Base-by-base conservation (phyloP, 2,888 invertebrate genomes). In the Acholoe squamosa region DNA sequence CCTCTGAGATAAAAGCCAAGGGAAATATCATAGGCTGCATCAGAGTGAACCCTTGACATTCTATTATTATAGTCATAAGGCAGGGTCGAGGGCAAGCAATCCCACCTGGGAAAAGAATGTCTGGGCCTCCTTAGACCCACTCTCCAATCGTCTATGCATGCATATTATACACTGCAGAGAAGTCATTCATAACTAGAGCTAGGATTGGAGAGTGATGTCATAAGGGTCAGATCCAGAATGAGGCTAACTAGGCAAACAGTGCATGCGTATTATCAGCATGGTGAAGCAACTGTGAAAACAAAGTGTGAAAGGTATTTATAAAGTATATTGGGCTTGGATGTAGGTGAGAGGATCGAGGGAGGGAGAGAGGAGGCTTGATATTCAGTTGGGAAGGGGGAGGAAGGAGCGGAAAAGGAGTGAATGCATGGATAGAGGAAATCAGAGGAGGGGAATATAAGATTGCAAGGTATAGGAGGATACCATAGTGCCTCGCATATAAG, bases 231-330 rank as follows among this genome's bases (percentile, higher is more conserved):
- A 43, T 61, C n/a, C 22, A 61, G n/a, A 61, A 61, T 14, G 61
- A 61, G 61, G 61, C 61, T 61, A 61, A 61, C 61, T 61, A 61
- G 61, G 22, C 61, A n/a, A 61, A 3, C n/a, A n/a, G 61, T 19
- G 61, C 61, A 61, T 61, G 61, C 61, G 61, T 61, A 61, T 61
- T 61, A 61, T 61, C 19, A 61, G 61, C 61, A 61, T 61, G 61
- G 61, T 61, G 61, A 61, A n/a, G 61, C 61, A 61, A 61, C 61
- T 61, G 61, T 61, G 61, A 19, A 61, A 61, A 61, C 61, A 61
- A 0, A n/a, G 22, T 12, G 61, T n/a, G 61, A 61, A n/a, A 61
- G 61, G 61, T n/a, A 61, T 61, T 19, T 61, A 43, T 43, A 10
- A 43, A 43, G 43, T 43, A n/a, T n/a, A 43, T 43, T 43, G 43